These are phyloP conservation scores for Agrotis exclamationis DNA, from an alignment of 2,888 invertebrate species.

Conservation along the genomic window DNA sequence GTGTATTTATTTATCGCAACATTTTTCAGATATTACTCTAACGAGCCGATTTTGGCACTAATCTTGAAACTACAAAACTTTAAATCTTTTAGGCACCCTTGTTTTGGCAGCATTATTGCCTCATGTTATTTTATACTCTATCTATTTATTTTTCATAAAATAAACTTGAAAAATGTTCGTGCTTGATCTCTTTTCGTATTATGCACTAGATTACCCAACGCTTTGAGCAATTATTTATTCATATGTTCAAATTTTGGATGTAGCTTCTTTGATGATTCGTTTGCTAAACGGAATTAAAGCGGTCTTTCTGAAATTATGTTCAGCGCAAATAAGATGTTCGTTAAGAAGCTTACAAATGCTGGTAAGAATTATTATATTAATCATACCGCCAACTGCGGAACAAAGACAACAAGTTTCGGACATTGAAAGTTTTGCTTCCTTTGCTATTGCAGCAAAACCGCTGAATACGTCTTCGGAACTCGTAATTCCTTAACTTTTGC, in stretches of 20 bases:
- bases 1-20: neutral
- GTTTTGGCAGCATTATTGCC: constrained; percentile 63
- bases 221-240: neutral
- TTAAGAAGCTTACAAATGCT: constrained; percentile 31
- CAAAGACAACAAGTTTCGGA: constrained; percentile 62
- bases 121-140: constrained; percentile 17
- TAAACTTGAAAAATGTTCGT: neutral
- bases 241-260: neutral
- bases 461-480: constrained; percentile 58
- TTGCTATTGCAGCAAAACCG: constrained; percentile 55
- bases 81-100: constrained; percentile 55
- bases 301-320: neutral
- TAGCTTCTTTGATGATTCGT: neutral
- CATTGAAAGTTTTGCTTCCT: constrained; percentile 59
- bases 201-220: neutral
- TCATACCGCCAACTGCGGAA: constrained; percentile 45
- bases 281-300: neutral
- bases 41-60: constrained; percentile 70
- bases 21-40: constrained; percentile 49
- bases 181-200: neutral
- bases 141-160: neutral
- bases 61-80: constrained; percentile 69
- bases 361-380: constrained; percentile 58
- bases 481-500: constrained; percentile 55
- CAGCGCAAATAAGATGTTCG: constrained; percentile 11